These are phyloP conservation scores for Graptemys geographica DNA, from an alignment of 2,797 vertebrate genomes.

Conservation along the genomic window DNA sequence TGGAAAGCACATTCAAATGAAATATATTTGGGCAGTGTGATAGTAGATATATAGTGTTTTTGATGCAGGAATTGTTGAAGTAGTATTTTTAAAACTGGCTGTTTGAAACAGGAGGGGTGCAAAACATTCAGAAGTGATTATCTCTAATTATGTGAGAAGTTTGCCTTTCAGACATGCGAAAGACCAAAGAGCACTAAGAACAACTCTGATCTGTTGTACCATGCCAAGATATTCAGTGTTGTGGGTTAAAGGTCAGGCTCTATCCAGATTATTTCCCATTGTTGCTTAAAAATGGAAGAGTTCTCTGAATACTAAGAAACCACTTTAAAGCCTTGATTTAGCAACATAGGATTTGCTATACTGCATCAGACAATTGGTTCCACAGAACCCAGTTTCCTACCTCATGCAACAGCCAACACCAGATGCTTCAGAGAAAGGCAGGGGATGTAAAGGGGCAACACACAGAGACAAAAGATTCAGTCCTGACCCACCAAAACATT, in stretches of 20 bases:
- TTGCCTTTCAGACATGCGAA: constrained; percentile 71
- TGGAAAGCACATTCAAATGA: constrained; percentile 10
- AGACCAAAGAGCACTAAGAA: constrained; percentile 73
- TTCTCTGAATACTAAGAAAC: constrained; percentile 50
- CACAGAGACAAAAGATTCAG: neutral
- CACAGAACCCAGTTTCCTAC: neutral
- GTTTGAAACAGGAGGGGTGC: constrained; percentile 56
- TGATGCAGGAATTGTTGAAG: constrained; percentile 16
- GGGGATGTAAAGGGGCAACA: neutral
- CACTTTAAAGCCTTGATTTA: constrained; percentile 58
- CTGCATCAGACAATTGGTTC: constrained; percentile 29
- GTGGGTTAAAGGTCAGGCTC: constrained; percentile 70
- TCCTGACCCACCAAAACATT: neutral
- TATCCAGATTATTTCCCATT: constrained; percentile 66
- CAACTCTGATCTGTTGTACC: constrained; percentile 74
- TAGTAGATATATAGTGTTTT: constrained; percentile 18
- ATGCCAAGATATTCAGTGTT: constrained; percentile 57
- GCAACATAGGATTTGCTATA: constrained; percentile 58
- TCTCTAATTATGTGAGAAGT: constrained; percentile 65
- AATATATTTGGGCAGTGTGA: neutral
- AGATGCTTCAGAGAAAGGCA: neutral
- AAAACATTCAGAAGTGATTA: constrained; percentile 71
- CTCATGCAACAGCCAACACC: fast-evolving
- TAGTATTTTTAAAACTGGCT: constrained; percentile 23
- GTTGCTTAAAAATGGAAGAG: constrained; percentile 53